Conservation (phyloP, 1,140 invertebrate species). For the Portunus trituberculatus region DNA sequence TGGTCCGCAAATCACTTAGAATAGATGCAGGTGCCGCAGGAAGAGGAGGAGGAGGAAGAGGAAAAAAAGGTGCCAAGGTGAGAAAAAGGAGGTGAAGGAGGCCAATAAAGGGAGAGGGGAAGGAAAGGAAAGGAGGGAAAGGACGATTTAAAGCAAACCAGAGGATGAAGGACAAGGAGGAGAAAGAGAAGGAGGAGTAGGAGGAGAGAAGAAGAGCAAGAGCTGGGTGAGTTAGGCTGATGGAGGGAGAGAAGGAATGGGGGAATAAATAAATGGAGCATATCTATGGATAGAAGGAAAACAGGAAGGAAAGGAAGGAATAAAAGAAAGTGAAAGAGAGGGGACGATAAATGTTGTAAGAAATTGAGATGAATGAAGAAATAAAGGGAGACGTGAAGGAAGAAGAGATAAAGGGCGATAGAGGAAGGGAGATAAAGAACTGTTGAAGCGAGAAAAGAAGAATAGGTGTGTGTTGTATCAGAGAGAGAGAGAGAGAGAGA, state of each 20-base stretch:
- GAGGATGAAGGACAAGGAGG: neutral
- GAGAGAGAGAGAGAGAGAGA: slow-evolving; percentile 8
- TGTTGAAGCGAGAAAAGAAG: too few relatives aligned
- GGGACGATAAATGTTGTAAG: too few relatives aligned
- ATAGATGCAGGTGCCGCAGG: neutral
- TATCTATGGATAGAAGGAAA: neutral
- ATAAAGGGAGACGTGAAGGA: too few relatives aligned
- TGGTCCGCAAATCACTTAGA: too few relatives aligned
- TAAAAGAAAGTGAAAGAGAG: neutral
- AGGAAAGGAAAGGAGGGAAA: neutral
- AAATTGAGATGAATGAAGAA: too few relatives aligned
- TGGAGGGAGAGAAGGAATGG: neutral
- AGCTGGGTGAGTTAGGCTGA: neutral
- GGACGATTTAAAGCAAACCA: neutral
- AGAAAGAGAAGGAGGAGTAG: neutral
- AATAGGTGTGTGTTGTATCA: too few relatives aligned
- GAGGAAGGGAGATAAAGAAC: too few relatives aligned
- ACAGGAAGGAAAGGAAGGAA: neutral
- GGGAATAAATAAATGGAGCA: neutral
- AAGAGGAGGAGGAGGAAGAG: neutral
- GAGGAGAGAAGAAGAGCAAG: neutral
- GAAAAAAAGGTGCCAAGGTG: neutral
- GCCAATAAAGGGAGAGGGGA: neutral
- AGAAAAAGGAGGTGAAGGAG: neutral
- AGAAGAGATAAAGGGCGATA: too few relatives aligned